phyloP scores from a whole-genome alignment of 2,888 invertebrate genomes.

The Stomorhina lunata region DNA sequence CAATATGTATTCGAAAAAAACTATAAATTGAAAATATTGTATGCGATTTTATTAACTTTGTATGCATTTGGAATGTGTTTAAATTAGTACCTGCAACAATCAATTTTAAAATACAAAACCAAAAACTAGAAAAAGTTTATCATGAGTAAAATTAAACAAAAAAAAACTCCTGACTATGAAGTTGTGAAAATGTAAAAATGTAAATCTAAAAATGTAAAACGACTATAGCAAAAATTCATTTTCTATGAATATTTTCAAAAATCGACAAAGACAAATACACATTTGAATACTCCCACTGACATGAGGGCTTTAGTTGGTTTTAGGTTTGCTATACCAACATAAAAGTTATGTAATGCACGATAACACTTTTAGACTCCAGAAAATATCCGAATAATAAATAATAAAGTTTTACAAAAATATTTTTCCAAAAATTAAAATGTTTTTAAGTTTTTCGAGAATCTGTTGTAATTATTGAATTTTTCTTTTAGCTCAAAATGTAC shows the following conservation, averaged over 20 bases:
- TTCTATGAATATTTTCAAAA: slow-evolving; percentile 31
- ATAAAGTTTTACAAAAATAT: too few relatives aligned
- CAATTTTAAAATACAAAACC: not conserved
- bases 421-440: too few relatives aligned
- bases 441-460: too few relatives aligned
- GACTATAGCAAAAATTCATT: not conserved
- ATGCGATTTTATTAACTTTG: slow-evolving; percentile 12
- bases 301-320: slow-evolving; percentile 15
- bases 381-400: too few relatives aligned
- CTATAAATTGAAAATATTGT: not conserved
- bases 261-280: not conserved
- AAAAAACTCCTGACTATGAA: not conserved
- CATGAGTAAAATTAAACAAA: too few relatives aligned
- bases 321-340: too few relatives aligned
- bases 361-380: too few relatives aligned
- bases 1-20: not conserved
- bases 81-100: slow-evolving; percentile 24
- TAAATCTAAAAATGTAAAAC: not conserved
- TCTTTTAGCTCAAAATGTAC: too few relatives aligned
- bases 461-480: too few relatives aligned
- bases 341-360: too few relatives aligned
- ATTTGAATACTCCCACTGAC: not conserved
- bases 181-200: not conserved
- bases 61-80: slow-evolving; percentile 41
- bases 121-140: too few relatives aligned